A percentile compares a stretch with the other conserved stretches of the same genome.
phyloP scores from a whole-genome alignment of 37 sponge, comb jelly and placozoan species.

The Beroe ovata region DNA sequence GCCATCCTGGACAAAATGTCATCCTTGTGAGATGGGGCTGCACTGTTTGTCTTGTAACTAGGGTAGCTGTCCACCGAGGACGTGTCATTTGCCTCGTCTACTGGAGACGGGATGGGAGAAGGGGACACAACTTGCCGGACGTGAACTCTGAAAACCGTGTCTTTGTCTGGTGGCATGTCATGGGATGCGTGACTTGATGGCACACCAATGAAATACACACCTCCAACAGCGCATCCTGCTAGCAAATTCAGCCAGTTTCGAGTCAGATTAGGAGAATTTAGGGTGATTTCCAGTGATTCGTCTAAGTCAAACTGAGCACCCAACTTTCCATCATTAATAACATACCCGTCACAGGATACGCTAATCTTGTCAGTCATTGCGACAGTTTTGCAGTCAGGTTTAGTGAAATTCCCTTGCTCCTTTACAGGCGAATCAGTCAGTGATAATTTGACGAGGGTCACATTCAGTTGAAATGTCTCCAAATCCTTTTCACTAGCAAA shows the following conservation, averaged over 20 bases:
- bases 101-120: neutral
- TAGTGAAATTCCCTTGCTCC: neutral
- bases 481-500: slow-evolving; percentile 28
- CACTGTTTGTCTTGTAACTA: neutral
- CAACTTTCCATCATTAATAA: slow-evolving; percentile 5
- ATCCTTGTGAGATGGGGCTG: neutral
- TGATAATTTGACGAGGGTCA: neutral
- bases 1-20: slow-evolving; percentile 57
- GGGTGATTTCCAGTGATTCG: neutral
- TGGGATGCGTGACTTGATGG: neutral
- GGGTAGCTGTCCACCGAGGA: slow-evolving; percentile 49
- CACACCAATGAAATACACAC: neutral
- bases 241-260: neutral
- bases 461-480: neutral
- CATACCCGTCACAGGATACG: neutral
- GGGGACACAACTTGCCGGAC: neutral
- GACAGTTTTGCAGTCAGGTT: neutral
- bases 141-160: neutral
- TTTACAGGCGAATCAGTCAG: neutral
- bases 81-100: neutral
- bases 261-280: neutral
- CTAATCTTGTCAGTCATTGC: neutral
- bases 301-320: slow-evolving; percentile 6
- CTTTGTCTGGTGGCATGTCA: slow-evolving; percentile 27
- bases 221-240: neutral